Conservation (phyloP, 2,797 vertebrate species). For the Takifugu ocellatus region DNA sequence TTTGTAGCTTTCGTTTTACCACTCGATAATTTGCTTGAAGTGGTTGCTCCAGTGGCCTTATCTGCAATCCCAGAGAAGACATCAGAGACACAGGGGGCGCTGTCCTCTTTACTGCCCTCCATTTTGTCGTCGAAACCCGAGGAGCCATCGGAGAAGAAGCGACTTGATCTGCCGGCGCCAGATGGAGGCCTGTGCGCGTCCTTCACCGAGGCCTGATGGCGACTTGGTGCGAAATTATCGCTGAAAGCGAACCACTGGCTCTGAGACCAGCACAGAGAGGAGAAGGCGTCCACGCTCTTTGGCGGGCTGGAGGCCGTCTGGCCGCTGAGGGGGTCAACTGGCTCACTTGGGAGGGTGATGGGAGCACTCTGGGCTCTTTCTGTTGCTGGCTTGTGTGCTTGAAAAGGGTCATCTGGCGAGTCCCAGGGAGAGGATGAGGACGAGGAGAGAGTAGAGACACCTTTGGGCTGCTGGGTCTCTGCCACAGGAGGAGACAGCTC, state of each 20-base stretch:
- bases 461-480: constrained; percentile 54
- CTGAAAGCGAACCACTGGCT: constrained; percentile 84
- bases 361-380: constrained; percentile 75
- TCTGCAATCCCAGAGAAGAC: constrained; percentile 67
- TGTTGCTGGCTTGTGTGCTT: constrained; percentile 62
- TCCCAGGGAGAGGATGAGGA: constrained; percentile 70
- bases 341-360: constrained; percentile 61
- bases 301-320: constrained; percentile 45
- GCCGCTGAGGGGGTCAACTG: constrained; percentile 48
- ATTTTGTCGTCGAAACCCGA: constrained; percentile 60
- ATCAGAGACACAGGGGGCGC: constrained; percentile 49
- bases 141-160: constrained; percentile 74
- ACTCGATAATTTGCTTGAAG: constrained; percentile 67
- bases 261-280: constrained; percentile 71
- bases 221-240: constrained; percentile 65
- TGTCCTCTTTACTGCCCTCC: constrained; percentile 62
- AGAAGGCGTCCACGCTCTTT: constrained; percentile 61
- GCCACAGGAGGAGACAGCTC: constrained; percentile 53
- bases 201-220: constrained; percentile 52
- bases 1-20: constrained; percentile 71
- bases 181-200: constrained; percentile 64
- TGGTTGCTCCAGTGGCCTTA: constrained; percentile 35
- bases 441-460: constrained; percentile 66
- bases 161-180: constrained; percentile 55
- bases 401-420: constrained; percentile 70